Evolutionary conservation across 1,140 invertebrate species (phyloP).

Genomic region (Ostrea denselamellosa): DNA sequence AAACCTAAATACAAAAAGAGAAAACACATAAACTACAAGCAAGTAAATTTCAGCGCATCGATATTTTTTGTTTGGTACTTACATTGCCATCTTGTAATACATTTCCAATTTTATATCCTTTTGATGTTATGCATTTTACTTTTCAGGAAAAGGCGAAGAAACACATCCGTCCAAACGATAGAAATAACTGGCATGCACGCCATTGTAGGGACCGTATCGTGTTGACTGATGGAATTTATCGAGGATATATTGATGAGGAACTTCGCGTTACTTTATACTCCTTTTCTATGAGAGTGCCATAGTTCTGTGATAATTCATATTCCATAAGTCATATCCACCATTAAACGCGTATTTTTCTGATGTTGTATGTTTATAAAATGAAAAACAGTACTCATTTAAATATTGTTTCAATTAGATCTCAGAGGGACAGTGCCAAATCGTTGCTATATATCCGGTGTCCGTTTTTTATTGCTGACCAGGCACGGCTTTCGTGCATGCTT

Average conservation of each 20-base stretch:
- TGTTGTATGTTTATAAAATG: too few species aligned
- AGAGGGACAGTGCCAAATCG: not conserved
- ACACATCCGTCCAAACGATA: not conserved
- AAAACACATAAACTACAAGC: not conserved
- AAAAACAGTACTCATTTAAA: not conserved
- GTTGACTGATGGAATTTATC: constrained; percentile 10
- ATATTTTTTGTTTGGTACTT: not conserved
- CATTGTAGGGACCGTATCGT: not conserved
- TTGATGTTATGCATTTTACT: not conserved
- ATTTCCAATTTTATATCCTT: constrained; percentile 8
- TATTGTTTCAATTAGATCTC: not conserved
- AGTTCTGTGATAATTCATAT: constrained; percentile 7
- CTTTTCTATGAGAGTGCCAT: not conserved
- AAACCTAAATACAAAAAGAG: not conserved
- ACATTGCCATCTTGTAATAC: not conserved
- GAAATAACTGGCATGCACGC: not conserved
- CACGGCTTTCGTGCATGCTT: not conserved
- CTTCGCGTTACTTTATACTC: not conserved
- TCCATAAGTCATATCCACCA: not conserved
- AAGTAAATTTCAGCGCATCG: not conserved
- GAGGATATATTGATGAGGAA: constrained; percentile 8
- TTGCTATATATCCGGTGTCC: not conserved
- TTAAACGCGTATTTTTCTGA: not conserved
- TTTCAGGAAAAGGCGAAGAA: not conserved
- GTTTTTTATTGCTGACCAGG: not conserved